A percentile compares a stretch with the other conserved stretches of the same genome.
Conservation (phyloP, 2,797 vertebrate species). For the Sitta carolinensis region DNA sequence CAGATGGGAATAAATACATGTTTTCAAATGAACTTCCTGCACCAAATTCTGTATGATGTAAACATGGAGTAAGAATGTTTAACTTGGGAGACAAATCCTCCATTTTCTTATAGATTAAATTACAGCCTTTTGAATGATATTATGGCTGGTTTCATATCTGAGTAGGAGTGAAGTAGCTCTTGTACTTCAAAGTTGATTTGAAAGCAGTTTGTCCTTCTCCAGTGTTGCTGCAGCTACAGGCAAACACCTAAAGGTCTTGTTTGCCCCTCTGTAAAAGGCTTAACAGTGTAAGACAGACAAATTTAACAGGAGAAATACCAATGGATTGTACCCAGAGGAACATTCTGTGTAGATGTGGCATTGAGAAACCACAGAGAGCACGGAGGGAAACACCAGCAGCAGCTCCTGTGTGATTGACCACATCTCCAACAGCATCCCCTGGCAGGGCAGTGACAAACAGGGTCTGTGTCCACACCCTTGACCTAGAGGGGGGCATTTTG, state of each 20-base stretch:
- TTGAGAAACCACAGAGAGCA: background rate
- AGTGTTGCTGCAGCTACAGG: background rate
- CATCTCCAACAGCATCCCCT: background rate
- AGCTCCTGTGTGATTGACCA: background rate
- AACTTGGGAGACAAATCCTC: background rate
- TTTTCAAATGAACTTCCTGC: constrained; percentile 14
- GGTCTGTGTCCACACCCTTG: accelerated
- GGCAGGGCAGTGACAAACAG: accelerated
- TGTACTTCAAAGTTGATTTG: background rate
- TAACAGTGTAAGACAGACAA: background rate
- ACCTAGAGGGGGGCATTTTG: accelerated
- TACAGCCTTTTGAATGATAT: background rate
- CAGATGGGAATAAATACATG: background rate
- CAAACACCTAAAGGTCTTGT: background rate
- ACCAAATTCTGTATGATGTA: background rate
- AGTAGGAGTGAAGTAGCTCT: background rate
- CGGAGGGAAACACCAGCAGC: accelerated
- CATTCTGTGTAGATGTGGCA: accelerated
- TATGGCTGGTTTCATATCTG: background rate
- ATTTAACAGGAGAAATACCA: background rate
- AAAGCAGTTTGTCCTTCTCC: background rate
- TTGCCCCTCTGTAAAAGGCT: background rate
- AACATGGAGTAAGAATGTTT: background rate
- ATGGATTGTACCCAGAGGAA: background rate
- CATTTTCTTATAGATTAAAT: background rate